Evolutionary conservation across 2,888 invertebrate species (phyloP), one percentile per base, ranked within the genome.

Genomic region (Cryptocephalus moraei): DNA sequence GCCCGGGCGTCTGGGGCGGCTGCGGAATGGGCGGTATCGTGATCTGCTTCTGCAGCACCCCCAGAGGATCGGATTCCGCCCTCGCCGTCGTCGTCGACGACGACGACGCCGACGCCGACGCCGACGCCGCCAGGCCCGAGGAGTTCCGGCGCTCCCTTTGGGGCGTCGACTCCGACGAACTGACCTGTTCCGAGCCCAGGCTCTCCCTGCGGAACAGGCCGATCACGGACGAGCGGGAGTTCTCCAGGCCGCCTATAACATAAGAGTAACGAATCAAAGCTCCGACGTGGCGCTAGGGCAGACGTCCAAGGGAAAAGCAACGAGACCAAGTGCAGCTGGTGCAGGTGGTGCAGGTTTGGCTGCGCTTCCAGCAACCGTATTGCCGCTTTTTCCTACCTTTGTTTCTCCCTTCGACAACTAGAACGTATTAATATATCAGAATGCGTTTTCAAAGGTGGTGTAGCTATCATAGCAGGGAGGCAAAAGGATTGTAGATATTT

Each of bases 161-260:
- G 0, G 68, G 73, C 46, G 75, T 73, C 47, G 74, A 71, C 44
- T 68, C 54, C 60, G 66, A 65, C 55, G 73, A 72, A 55, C 73
- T 72, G 1, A 32, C 14, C 9, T 81, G 81, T 45, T 81, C 80
- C 0, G 87, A 87, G 61, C 83, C 79, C 57, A 81, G 77, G 69
- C 89, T 89, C 68, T 90, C 90, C 64, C 88, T 80, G 64, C 89
- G 80, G 74, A 91, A 91, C 54, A 90, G 78, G 73, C 90, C 90
- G 77, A 90, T 89, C 72, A 91, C 89, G 72, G 90, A 89, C 73
- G 86, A 86, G 74, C 87, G 84, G 71, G 88, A 86, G 76, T 88
- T 86, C 73, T 88, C 87, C 72, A 90, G 82, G 64, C 89, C 89
- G 75, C 89, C 89, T 87, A 11, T 36, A 36, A 36, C 2, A 36